phyloP scores from a whole-genome alignment of 2,888 invertebrate species.

The Apamea monoglypha region DNA sequence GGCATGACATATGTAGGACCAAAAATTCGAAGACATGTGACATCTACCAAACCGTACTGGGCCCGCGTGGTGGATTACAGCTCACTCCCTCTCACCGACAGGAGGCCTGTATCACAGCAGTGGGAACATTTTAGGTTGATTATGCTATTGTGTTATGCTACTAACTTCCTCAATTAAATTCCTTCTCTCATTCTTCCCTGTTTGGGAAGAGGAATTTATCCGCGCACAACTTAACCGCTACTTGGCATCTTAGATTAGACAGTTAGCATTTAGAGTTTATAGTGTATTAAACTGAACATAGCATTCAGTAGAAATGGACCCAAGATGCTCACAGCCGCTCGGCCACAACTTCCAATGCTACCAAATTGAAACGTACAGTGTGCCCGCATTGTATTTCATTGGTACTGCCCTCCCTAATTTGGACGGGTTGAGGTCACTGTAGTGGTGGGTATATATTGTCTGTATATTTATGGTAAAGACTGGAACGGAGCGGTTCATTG shows the following conservation, averaged over 20 bases:
- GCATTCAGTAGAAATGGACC: conserved; percentile 5
- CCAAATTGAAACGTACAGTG: conserved; percentile 60
- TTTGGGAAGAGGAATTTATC: background rate
- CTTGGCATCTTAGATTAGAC: background rate
- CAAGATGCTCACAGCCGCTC: background rate
- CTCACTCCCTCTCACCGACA: too few species aligned
- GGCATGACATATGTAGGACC: too few species aligned
- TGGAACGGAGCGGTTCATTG: background rate
- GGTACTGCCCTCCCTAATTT: conserved; percentile 45
- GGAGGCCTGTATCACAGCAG: too few species aligned
- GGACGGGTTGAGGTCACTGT: conserved; percentile 24
- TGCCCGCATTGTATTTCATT: conserved; percentile 37
- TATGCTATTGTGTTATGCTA: too few species aligned
- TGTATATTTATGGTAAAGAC: conserved; percentile 4
- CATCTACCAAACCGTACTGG: too few species aligned
- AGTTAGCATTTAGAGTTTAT: background rate
- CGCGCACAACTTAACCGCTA: background rate
- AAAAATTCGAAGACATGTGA: too few species aligned
- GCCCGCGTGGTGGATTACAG: too few species aligned
- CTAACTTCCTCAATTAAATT: background rate
- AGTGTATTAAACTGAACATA: background rate
- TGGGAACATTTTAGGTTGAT: too few species aligned
- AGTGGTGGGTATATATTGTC: background rate
- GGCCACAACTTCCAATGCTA: conserved; percentile 41
- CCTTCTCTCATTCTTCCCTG: background rate